phyloP scores from a whole-genome alignment of 2,113 vertebrate genomes.

The Rana temporaria region DNA sequence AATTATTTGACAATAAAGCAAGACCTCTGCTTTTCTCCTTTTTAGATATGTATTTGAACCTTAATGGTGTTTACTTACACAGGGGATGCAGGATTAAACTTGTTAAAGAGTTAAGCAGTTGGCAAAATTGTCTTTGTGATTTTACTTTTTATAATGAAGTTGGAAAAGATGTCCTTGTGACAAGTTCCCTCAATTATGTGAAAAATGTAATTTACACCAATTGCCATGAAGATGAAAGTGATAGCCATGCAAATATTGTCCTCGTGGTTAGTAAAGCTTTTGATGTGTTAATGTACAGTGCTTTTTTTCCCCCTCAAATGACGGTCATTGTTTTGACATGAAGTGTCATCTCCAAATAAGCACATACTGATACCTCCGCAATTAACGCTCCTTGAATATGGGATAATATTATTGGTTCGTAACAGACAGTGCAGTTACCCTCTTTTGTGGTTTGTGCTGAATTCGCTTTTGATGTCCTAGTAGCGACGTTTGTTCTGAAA shows the following conservation, averaged over 20 bases:
- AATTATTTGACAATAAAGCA: not conserved
- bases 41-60: not conserved
- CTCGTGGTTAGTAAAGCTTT: slow-evolving; percentile 79
- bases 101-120: slow-evolving; percentile 5
- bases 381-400: slow-evolving; percentile 65
- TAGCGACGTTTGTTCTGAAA: not conserved
- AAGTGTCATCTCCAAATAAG: slow-evolving; percentile 64
- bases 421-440: not conserved
- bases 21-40: not conserved
- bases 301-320: slow-evolving; percentile 81
- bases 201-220: slow-evolving; percentile 87
- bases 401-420: slow-evolving; percentile 61
- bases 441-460: not conserved
- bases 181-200: slow-evolving; percentile 86
- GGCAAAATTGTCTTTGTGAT: not conserved
- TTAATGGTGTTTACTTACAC: not conserved
- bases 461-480: slow-evolving; percentile 15
- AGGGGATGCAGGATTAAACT: not conserved
- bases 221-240: slow-evolving; percentile 90
- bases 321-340: slow-evolving; percentile 76
- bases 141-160: slow-evolving; percentile 77
- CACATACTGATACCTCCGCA: slow-evolving; percentile 62
- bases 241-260: slow-evolving; percentile 80
- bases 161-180: slow-evolving; percentile 81
- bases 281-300: slow-evolving; percentile 92